These are phyloP conservation scores for Agrochola macilenta DNA, from an alignment of 2,888 invertebrate genomes.

Conservation along the genomic window DNA sequence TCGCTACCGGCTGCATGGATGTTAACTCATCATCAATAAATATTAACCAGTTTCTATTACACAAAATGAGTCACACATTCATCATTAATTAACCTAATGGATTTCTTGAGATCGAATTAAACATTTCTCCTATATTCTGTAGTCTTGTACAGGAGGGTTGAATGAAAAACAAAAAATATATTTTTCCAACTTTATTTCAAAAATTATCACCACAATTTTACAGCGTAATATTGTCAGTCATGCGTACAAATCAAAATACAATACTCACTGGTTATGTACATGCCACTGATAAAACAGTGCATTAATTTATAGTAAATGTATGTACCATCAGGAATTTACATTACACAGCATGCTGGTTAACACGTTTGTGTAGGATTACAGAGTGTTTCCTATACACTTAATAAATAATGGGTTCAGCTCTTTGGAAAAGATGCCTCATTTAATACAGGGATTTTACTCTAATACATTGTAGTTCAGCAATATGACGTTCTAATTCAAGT, in stretches of 20 bases:
- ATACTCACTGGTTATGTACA: slow-evolving; percentile 64
- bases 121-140: too few relatives aligned
- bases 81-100: not conserved
- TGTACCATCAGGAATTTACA: slow-evolving; percentile 56
- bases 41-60: not conserved
- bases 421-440: slow-evolving; percentile 55
- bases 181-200: slow-evolving; percentile 82
- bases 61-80: too few relatives aligned
- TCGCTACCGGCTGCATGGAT: not conserved
- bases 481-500: slow-evolving; percentile 43
- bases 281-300: slow-evolving; percentile 56
- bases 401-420: slow-evolving; percentile 65
- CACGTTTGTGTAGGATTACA: slow-evolving; percentile 40
- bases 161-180: slow-evolving; percentile 35
- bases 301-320: slow-evolving; percentile 51
- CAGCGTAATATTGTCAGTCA: slow-evolving; percentile 85
- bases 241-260: slow-evolving; percentile 70
- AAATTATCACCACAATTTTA: slow-evolving; percentile 87
- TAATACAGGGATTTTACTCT: slow-evolving; percentile 48
- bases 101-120: not conserved
- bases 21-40: not conserved
- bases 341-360: slow-evolving; percentile 48
- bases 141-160: not conserved
- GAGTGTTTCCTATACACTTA: slow-evolving; percentile 43
- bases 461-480: slow-evolving; percentile 53